Evolutionary conservation across 2,113 vertebrate species (phyloP), one percentile per base, ranked within the genome.

Genomic region (Odocoileus hemionus): DNA sequence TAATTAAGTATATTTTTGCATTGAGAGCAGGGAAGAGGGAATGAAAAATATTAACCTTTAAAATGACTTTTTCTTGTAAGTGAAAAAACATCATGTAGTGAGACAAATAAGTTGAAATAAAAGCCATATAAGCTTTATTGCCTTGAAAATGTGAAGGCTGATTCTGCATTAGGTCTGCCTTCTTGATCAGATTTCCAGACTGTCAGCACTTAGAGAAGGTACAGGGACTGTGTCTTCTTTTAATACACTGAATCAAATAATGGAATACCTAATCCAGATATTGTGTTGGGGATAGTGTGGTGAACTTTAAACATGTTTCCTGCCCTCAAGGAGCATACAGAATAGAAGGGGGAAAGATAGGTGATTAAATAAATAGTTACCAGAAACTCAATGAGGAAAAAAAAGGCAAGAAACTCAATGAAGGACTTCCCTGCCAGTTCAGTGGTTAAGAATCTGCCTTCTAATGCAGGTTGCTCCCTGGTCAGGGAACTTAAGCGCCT

Each of bases 71-170:
- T 89, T 70, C 89, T 96, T 94, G 5, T 85, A 89, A n/a, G 54
- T 76, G n/a, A 87, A 82, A 91, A 94, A 96, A 39, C 21, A 78
- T 55, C 26, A 36, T 74, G 60, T 23, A 85, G 36, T 74, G n/a
- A 94, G 76, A 95, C 36, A 95, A 80, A 64, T 55, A 70, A 67
- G 39, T 86, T 91, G 55, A 92, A 94, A 74, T 50, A 89, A 90
- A 95, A 92, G 39, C 47, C 14, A 30, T 26, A 21, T 76, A 76
- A 83, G 61, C 64, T 28, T 95, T 52, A 67, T 76, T 95, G 57
- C 45, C 47, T 76, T 94, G 19, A 61, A 45, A 54, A 58, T 61
- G 16, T 55, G 47, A 54, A 90, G 25, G 23, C 55, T 76, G 43
- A 86, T 78, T 95, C 67, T 91, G 25, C 12, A n/a, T 26, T 5